Percentiles rank a stretch among this genome's conserved stretches.
Evolutionary conservation across 2,888 invertebrate genomes (phyloP).

Genomic region (Watsonalla cultraria): DNA sequence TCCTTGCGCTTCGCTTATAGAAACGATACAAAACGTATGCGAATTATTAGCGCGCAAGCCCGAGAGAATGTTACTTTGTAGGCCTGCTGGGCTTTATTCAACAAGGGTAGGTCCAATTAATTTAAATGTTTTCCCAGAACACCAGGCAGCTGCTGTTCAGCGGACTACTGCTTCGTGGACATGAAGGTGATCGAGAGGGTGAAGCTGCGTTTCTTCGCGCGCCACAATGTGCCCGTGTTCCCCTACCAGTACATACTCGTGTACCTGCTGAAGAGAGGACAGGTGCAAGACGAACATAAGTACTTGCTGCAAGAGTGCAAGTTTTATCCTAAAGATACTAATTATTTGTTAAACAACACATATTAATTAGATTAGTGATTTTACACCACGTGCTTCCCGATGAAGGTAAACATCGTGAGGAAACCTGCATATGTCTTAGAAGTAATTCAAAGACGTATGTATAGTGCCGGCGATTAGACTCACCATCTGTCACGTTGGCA

Average conservation of each 20-base stretch:
- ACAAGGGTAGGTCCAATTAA: background rate
- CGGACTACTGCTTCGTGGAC: slow-evolving; percentile 71
- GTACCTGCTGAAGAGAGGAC: slow-evolving; percentile 60
- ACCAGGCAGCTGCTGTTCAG: slow-evolving; percentile 69
- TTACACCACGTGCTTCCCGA: too few relatives aligned
- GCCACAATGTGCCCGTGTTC: slow-evolving; percentile 69
- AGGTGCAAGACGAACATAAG: slow-evolving; percentile 61
- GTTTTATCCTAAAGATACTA: slow-evolving; percentile 48
- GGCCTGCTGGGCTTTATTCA: too few relatives aligned
- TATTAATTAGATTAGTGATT: too few relatives aligned
- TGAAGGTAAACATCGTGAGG: too few relatives aligned
- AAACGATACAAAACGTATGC: too few relatives aligned
- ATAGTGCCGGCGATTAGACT: too few relatives aligned
- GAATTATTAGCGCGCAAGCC: too few relatives aligned
- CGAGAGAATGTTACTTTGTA: too few relatives aligned
- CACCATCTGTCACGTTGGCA: too few relatives aligned
- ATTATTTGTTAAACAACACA: slow-evolving; percentile 62
- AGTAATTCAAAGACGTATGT: too few relatives aligned
- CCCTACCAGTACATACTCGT: slow-evolving; percentile 70
- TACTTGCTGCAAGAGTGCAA: slow-evolving; percentile 67
- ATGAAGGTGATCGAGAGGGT: slow-evolving; percentile 71
- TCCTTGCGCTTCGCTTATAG: too few relatives aligned
- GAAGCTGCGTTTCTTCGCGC: slow-evolving; percentile 65
- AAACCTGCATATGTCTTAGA: too few relatives aligned
- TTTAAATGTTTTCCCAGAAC: slow-evolving; percentile 39